Conservation (phyloP, 2,797 vertebrate genomes). For the Diceros bicornis region DNA sequence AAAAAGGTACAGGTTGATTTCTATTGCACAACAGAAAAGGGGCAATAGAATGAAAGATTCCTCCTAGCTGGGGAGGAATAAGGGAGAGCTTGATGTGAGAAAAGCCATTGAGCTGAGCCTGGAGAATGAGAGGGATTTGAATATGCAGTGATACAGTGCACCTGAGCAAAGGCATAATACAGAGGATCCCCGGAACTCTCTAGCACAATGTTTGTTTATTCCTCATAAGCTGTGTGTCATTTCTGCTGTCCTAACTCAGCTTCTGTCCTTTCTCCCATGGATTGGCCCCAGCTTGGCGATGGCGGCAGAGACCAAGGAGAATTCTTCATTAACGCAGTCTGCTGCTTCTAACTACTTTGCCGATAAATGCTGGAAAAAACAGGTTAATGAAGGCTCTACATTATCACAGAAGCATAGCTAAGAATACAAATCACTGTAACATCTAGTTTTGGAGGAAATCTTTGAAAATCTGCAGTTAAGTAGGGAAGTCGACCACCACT, state of each 20-base stretch:
- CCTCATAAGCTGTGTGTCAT: background rate
- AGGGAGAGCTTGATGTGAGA: background rate
- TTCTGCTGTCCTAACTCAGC: background rate
- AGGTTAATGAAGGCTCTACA: slow-evolving; percentile 57
- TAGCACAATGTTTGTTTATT: background rate
- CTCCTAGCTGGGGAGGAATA: background rate
- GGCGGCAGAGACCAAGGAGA: background rate
- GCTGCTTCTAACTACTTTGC: slow-evolving; percentile 63
- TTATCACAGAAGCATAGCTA: slow-evolving; percentile 20
- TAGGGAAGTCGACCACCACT: background rate
- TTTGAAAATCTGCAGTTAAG: slow-evolving; percentile 49
- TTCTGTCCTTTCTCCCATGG: background rate
- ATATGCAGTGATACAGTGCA: background rate
- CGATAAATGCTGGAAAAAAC: slow-evolving; percentile 53
- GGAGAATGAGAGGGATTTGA: background rate
- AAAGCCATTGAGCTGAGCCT: background rate
- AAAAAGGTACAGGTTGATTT: background rate
- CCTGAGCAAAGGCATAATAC: background rate
- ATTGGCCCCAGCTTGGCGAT: background rate
- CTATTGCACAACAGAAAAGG: background rate
- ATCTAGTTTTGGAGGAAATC: slow-evolving; percentile 8
- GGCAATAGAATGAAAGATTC: background rate
- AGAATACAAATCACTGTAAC: slow-evolving; percentile 29
- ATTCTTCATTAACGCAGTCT: slow-evolving; percentile 66
- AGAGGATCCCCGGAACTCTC: background rate